Conservation (phyloP, 2,113 vertebrate genomes). For the Pelvicachromis taeniatus region DNA sequence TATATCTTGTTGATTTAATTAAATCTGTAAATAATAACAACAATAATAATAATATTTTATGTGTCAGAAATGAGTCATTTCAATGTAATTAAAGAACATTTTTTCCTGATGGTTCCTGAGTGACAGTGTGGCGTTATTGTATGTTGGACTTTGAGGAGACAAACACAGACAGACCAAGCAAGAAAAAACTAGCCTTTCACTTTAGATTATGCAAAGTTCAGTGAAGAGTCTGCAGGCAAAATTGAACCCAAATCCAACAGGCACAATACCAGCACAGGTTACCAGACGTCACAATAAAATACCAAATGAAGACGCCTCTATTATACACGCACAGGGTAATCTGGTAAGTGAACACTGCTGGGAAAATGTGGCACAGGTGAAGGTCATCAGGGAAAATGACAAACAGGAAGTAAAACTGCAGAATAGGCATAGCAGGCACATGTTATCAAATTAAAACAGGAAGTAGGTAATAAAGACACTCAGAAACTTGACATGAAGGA, state of each 20-base stretch:
- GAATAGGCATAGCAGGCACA: background rate
- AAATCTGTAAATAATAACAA: background rate
- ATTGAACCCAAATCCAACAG: background rate
- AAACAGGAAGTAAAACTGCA: background rate
- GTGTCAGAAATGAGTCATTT: background rate
- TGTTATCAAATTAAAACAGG: background rate
- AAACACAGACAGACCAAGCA: fast-evolving
- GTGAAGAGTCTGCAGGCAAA: background rate
- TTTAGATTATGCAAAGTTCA: fast-evolving
- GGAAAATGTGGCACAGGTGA: background rate
- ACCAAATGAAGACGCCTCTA: background rate
- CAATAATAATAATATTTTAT: background rate
- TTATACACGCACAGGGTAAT: fast-evolving
- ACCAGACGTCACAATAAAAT: background rate
- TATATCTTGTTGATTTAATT: background rate
- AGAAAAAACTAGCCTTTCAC: background rate
- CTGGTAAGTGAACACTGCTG: background rate
- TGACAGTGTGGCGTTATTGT: background rate
- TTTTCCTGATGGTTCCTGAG: background rate
- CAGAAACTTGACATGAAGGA: background rate
- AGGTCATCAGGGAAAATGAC: background rate
- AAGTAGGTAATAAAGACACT: background rate
- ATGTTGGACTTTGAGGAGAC: background rate
- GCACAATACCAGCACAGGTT: fast-evolving
- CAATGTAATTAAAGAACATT: background rate